Evolutionary conservation across 2,888 invertebrate species (phyloP), one percentile per base, ranked within the genome.

Genomic region (Copidosoma aretas): DNA sequence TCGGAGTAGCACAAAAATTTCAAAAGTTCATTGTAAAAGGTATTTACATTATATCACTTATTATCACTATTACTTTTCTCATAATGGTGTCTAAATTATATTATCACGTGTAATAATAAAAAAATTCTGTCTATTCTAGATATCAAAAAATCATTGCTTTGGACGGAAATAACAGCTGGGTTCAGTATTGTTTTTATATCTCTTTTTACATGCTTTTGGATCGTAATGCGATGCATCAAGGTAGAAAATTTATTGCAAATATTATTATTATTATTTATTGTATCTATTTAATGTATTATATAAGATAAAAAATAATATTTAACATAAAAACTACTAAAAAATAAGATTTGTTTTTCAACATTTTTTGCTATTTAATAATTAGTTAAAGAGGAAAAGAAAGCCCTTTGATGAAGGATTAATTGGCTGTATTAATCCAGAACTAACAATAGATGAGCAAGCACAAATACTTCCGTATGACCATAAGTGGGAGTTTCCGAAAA

Each of bases 361-460:
- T n/a, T n/a, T n/a, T n/a, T 10, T 52, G 32, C 12, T 62, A 69
- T 43, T 12, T 25, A 51, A n/a, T n/a, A n/a, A 19, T 43, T 22
- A 51, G 60, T 60, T 54, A 72, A 74, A 90, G 85, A 85, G 85
- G 80, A 86, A 90, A 72, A 86, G 89, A 66, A 88, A 89, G 72
- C 89, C 91, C 74, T 95, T 95, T 79, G 91, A 91, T 76, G 90
- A 93, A 77, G 95, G 95, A 2, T 91, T 90, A 10, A 84, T 91
- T 0, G 92, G 91, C 71, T 90, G 90, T 66, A 86, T 97, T 21
- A 96, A 97, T 85, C 95, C 95, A 0, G 94, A 95, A 1, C 82
- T 96, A 57, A 93, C 93, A 0, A 88, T 97, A 1, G 93, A 95
- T 72, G 96, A 97, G 78, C 98, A 98, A 85, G 95, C 96, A 0